Conservation (phyloP, 35 echinoderm and acorn worm species). For the Amphiura filiformis region DNA sequence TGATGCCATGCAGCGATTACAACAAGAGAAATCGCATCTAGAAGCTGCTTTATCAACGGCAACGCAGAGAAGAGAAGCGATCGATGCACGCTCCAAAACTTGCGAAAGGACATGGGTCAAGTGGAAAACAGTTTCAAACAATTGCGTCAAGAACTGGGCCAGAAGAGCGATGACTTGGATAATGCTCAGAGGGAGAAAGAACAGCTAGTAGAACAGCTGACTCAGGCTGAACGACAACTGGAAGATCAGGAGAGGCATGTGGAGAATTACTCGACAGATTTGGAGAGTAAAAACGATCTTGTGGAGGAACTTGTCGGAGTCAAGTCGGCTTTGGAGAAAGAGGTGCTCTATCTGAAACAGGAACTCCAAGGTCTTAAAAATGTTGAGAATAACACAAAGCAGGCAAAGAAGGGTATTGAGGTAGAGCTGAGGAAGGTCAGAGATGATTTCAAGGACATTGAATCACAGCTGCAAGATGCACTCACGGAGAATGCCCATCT, state of each 20-base stretch:
- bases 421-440: constrained; percentile 33
- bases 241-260: constrained; percentile 59
- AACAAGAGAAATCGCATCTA: constrained; percentile 74
- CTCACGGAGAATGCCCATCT: constrained; percentile 81
- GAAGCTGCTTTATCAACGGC: constrained; percentile 77
- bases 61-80: constrained; percentile 76
- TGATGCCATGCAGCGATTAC: constrained; percentile 55
- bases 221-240: constrained; percentile 54
- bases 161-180: constrained; percentile 55
- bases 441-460: constrained; percentile 37
- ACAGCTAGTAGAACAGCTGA: constrained; percentile 49
- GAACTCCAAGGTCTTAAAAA: constrained; percentile 22
- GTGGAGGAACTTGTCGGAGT: constrained; percentile 49
- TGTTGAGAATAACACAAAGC: background rate
- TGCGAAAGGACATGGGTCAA: constrained; percentile 70
- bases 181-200: constrained; percentile 36
- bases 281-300: constrained; percentile 43
- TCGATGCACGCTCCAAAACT: constrained; percentile 81
- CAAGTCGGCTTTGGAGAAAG: constrained; percentile 33
- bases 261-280: constrained; percentile 44
- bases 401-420: constrained; percentile 40
- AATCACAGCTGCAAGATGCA: constrained; percentile 68
- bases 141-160: constrained; percentile 80
- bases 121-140: constrained; percentile 89
- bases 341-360: constrained; percentile 27